Conservation (phyloP, 1,140 invertebrate species). For the Ridgeia piscesae region DNA sequence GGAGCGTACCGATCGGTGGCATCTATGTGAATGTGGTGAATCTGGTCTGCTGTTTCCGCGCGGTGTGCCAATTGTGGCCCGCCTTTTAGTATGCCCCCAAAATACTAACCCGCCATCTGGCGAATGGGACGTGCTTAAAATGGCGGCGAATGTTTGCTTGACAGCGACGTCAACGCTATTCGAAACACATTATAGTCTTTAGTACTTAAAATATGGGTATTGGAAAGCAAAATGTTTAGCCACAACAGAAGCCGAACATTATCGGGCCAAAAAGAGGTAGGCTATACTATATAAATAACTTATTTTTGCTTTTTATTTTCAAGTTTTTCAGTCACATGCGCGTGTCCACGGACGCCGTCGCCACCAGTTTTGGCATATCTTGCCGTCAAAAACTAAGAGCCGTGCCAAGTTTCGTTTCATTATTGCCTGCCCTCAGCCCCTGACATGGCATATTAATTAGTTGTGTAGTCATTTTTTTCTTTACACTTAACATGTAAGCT, state of each 20-base stretch:
- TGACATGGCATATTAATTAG: neutral
- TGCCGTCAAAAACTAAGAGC: neutral
- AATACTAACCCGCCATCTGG: neutral
- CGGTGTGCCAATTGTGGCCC: no score
- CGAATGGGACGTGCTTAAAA: neutral
- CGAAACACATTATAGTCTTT: neutral
- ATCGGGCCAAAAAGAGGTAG: neutral
- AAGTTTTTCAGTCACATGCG: neutral
- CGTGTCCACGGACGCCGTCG: neutral
- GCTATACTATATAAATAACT: neutral
- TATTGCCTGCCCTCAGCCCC: neutral
- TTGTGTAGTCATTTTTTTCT: neutral
- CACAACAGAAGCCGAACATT: constrained; percentile 4
- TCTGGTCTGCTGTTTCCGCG: no score
- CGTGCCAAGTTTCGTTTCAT: neutral
- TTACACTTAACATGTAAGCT: no score
- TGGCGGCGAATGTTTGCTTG: neutral
- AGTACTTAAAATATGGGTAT: neutral
- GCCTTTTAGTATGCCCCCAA: no score
- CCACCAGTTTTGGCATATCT: no score
- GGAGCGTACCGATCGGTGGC: no score
- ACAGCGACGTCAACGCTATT: neutral
- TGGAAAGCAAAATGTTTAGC: neutral
- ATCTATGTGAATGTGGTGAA: no score
- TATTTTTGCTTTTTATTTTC: neutral